phyloP scores from a whole-genome alignment of 2,888 invertebrate genomes.

The Mesochorus sp. region DNA sequence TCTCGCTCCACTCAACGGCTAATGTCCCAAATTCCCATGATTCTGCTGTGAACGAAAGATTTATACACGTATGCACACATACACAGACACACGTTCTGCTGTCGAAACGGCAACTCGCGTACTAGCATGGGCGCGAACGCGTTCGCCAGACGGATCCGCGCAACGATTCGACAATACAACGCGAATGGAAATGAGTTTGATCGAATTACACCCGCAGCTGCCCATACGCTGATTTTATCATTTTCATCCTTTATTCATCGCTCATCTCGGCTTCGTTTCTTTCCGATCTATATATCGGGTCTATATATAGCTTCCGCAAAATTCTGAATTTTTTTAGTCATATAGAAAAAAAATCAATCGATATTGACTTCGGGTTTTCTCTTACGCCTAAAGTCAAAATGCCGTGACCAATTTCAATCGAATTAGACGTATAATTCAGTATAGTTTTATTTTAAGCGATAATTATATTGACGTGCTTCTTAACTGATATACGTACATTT shows the following conservation, averaged over 20 bases:
- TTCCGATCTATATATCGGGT: too few relatives aligned
- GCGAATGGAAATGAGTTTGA: slow-evolving; percentile 18
- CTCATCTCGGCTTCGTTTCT: slow-evolving; percentile 1
- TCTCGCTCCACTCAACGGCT: slow-evolving; percentile 42
- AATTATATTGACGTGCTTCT: too few relatives aligned
- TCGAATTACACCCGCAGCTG: slow-evolving; percentile 7
- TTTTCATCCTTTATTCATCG: slow-evolving; percentile 5
- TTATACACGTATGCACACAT: slow-evolving; percentile 13
- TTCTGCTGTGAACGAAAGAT: slow-evolving; percentile 40
- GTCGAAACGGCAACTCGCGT: slow-evolving; percentile 28
- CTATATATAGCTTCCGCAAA: too few relatives aligned
- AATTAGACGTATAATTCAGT: too few relatives aligned
- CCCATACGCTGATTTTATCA: neutral
- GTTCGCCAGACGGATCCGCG: slow-evolving; percentile 14
- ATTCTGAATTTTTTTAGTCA: too few relatives aligned
- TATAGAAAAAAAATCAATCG: too few relatives aligned
- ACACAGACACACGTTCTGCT: slow-evolving; percentile 10
- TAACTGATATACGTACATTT: too few relatives aligned
- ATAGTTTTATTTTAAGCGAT: too few relatives aligned
- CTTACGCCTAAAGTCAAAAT: too few relatives aligned
- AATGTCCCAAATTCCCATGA: slow-evolving; percentile 58
- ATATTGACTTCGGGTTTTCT: too few relatives aligned
- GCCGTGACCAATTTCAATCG: too few relatives aligned
- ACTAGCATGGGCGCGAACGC: slow-evolving; percentile 28
- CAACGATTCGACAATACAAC: slow-evolving; percentile 14